Base-by-base conservation (phyloP, 1,140 invertebrate genomes). In the Tetragnatha versicolor region DNA sequence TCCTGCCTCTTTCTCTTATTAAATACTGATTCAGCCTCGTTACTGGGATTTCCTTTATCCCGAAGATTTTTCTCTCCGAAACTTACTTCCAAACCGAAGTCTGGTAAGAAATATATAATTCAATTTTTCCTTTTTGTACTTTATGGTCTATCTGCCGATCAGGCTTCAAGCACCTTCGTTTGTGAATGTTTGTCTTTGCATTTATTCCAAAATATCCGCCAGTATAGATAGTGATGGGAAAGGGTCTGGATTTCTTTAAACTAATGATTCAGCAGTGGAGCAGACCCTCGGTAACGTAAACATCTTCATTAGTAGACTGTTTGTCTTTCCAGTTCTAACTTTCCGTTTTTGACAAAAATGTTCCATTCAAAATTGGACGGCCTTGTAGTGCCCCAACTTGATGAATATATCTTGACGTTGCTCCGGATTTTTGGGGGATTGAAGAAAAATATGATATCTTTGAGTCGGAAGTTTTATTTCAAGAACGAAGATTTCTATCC, bases 261-360 rank as follows among this genome's bases (percentile, higher is more conserved):
- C 49, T 70, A 70, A 70, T 70, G 68, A 70, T 55, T 68, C 17
- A 9, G 47, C 25, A 68, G 45, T 20, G 35, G 2, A 31, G 17
- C 7, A 2, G 2, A 22, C 29, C 20, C 29, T 39, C 49, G 22
- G 17, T 5, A 70, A 70, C 22, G 47, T 55, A 70, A 70, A 70
- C 68, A 55, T 70, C 68, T 70, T 70, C 49, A 70, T 70, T 70
- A 70, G 49, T 10, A n/a, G 4, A n/a, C 22, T 70, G 68, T 70
- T 70, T 70, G 49, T 70, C 49, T 70, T 70, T 70, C 29, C 33
- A 70, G 31, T 55, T 55, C 65, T 49, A 33, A 33, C 25, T 68
- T 68, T 68, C 29, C n/a, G 49, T 14, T 42, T 65, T 9, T 27
- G 61, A 65, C 20, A 65, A 65, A 65, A 65, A 45, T 65, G 22